Evolutionary conservation across 2,797 vertebrate species (phyloP).

Genomic region (Sparidentex hasta): DNA sequence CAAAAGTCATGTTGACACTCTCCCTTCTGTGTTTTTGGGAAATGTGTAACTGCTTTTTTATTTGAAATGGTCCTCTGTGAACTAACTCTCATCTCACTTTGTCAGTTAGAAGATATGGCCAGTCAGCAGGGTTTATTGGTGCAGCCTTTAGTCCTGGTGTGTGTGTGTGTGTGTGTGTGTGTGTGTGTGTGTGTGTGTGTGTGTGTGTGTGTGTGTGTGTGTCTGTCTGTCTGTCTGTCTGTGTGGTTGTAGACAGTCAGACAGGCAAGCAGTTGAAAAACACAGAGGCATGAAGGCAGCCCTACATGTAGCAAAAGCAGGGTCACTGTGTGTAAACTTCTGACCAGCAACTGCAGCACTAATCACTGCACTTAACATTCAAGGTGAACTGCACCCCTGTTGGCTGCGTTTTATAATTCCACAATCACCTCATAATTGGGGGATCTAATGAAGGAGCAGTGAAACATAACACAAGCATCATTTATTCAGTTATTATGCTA

Average conservation of each 20-base stretch:
- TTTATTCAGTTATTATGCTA: background rate
- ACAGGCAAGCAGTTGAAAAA: conserved; percentile 7
- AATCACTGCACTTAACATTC: conserved; percentile 42
- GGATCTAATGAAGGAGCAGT: conserved; percentile 35
- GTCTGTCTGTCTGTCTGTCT: conserved; percentile 5
- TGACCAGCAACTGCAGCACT: background rate
- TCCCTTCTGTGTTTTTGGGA: too few relatives aligned
- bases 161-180: too few relatives aligned
- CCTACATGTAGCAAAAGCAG: background rate
- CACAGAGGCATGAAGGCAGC: conserved; percentile 21
- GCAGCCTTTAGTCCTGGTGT: too few relatives aligned
- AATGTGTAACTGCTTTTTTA: too few relatives aligned
- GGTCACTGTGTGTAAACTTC: conserved; percentile 13
- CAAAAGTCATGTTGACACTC: too few relatives aligned
- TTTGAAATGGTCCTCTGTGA: too few relatives aligned
- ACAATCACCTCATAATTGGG: conserved; percentile 38
- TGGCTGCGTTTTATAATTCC: conserved; percentile 14
- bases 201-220: background rate
- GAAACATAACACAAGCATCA: conserved; percentile 27
- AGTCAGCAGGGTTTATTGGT: too few relatives aligned
- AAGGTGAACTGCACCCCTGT: conserved; percentile 10
- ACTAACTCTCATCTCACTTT: too few relatives aligned
- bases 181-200: too few relatives aligned
- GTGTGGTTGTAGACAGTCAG: background rate
- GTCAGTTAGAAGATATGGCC: too few relatives aligned